A percentile compares a stretch with the other conserved stretches of the same genome.
Conservation (phyloP, 2,113 vertebrate genomes). For the Ginglymostoma cirratum region DNA sequence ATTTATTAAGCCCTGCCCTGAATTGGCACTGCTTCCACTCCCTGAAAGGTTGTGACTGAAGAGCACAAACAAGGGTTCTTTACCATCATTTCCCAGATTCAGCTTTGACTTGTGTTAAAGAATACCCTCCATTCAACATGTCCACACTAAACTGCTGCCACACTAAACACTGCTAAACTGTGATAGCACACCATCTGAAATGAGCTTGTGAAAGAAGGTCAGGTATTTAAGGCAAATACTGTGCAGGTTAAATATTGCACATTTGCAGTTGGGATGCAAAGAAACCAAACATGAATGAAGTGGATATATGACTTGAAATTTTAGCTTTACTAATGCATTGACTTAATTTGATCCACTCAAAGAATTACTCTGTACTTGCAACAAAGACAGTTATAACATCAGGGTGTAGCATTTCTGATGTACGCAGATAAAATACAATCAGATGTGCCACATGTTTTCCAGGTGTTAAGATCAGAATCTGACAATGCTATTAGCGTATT, state of each 20-base stretch:
- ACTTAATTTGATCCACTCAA: neutral
- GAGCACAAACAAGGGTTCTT: neutral
- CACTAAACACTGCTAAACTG: neutral
- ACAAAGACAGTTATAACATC: neutral
- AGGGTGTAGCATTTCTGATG: neutral
- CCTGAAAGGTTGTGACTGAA: neutral
- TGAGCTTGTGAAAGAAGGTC: neutral
- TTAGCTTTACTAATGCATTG: neutral
- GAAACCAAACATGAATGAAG: neutral
- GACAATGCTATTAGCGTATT: neutral
- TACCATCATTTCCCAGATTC: constrained; percentile 5
- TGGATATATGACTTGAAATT: neutral
- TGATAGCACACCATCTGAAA: neutral
- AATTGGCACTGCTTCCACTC: neutral
- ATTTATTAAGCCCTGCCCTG: constrained; percentile 1
- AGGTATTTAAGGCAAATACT: neutral
- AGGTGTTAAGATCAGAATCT: neutral
- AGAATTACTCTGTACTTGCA: neutral
- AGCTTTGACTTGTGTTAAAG: neutral
- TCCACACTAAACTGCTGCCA: neutral
- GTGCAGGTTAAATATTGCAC: neutral
- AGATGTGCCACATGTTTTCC: neutral
- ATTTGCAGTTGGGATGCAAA: neutral
- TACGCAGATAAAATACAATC: neutral
- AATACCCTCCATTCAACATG: neutral